phyloP scores from a whole-genome alignment of 2,797 vertebrate species.

The Crax fasciolata region DNA sequence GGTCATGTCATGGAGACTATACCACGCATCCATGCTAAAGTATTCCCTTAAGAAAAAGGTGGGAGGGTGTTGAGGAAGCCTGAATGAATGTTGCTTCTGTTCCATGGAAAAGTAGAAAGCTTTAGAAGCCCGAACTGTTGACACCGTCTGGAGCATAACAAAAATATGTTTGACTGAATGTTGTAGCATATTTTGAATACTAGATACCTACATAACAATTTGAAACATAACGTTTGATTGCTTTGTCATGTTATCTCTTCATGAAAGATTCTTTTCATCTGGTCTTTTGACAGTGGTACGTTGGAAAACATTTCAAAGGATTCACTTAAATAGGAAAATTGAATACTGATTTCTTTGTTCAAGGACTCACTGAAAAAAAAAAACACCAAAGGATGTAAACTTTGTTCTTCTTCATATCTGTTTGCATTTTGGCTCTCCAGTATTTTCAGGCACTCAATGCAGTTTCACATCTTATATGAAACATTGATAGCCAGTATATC shows the following conservation, averaged over 20 bases:
- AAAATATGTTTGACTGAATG: background rate
- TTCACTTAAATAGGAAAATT: background rate
- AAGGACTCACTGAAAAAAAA: background rate
- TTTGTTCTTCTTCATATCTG: background rate
- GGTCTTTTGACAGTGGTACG: background rate
- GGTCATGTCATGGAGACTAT: background rate
- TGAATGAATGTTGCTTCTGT: background rate
- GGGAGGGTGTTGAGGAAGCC: background rate
- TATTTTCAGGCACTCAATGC: background rate
- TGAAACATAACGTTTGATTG: background rate
- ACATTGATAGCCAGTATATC: background rate
- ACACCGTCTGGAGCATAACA: background rate
- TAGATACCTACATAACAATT: background rate
- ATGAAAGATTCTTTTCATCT: slow-evolving; percentile 30
- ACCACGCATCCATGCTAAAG: background rate
- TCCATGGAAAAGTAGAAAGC: background rate
- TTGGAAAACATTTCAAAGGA: background rate
- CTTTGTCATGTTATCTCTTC: slow-evolving; percentile 17
- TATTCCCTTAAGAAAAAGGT: slow-evolving; percentile 13
- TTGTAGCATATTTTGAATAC: background rate
- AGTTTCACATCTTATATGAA: background rate
- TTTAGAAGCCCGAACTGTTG: background rate
- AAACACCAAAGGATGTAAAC: background rate
- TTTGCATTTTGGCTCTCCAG: background rate
- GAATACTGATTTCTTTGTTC: background rate